phyloP scores from a whole-genome alignment of 2,888 invertebrate species.

The Lacanobia oleracea region DNA sequence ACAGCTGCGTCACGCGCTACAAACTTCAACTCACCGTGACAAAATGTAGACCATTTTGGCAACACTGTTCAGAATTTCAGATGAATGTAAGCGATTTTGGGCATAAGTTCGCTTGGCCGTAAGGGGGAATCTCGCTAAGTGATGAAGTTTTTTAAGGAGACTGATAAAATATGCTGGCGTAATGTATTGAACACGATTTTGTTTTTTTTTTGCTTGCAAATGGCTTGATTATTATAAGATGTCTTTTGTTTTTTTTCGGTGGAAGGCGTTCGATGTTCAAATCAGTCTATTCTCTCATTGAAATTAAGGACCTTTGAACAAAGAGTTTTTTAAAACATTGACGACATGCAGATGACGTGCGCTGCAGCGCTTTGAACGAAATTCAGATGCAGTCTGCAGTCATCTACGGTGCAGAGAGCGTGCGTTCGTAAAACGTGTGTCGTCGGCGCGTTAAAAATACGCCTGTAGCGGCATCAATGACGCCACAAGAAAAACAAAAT shows the following conservation, averaged over 20 bases:
- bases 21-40: constrained; percentile 12
- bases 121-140: constrained; percentile 6
- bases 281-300: too few species aligned
- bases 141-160: constrained; percentile 12
- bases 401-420: too few species aligned
- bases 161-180: constrained; percentile 11
- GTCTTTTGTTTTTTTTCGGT: neutral
- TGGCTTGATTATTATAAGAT: too few species aligned
- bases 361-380: too few species aligned
- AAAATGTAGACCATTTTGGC: constrained; percentile 21
- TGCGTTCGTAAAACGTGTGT: too few species aligned
- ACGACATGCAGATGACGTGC: too few species aligned
- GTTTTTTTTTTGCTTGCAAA: constrained; percentile 21
- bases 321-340: too few species aligned
- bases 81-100: constrained; percentile 31
- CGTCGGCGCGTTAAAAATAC: too few species aligned
- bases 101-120: neutral
- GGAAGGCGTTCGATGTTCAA: neutral
- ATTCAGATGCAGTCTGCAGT: too few species aligned
- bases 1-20: constrained; percentile 27
- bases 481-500: too few species aligned
- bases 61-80: constrained; percentile 29
- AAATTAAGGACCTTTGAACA: too few species aligned
- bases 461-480: too few species aligned
- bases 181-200: constrained; percentile 30